phyloP scores from a whole-genome alignment of 1,140 invertebrate species.

The Notospermus geniculatus region DNA sequence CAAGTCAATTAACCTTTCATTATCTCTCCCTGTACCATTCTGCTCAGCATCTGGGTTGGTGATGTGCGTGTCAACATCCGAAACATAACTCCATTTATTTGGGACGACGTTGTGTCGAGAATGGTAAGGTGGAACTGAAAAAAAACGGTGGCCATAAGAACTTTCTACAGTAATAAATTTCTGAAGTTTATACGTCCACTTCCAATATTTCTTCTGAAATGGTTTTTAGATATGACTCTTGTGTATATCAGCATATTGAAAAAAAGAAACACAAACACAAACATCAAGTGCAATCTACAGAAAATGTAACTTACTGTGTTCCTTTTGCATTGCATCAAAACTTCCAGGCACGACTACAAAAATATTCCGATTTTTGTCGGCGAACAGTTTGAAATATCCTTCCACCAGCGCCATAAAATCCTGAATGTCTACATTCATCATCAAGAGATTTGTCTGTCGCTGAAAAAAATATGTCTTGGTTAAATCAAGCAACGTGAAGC shows the following conservation, averaged over 20 bases:
- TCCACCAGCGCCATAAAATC: constrained; percentile 78
- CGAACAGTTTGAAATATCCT: constrained; percentile 71
- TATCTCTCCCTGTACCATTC: constrained; percentile 43
- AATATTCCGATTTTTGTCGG: constrained; percentile 25
- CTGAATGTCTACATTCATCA: constrained; percentile 80
- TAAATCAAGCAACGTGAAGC: no score
- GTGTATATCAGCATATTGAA: no score
- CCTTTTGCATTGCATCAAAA: no score
- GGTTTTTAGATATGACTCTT: no score
- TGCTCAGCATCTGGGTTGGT: constrained; percentile 27
- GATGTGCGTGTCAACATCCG: constrained; percentile 42
- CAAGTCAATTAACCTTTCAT: constrained; percentile 41
- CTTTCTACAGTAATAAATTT: no score
- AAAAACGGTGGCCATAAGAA: no score
- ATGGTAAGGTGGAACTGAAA: constrained; percentile 75
- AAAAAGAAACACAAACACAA: no score
- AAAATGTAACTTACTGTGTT: no score
- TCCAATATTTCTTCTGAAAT: no score
- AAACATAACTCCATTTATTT: constrained; percentile 74
- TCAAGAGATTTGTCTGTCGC: constrained; percentile 67
- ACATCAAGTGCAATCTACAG: no score
- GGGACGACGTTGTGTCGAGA: constrained; percentile 75
- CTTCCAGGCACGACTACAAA: no score
- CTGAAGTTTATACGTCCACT: no score
- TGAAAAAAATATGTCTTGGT: constrained; percentile 34